Evolutionary conservation across 2,888 invertebrate species (phyloP).

Genomic region (Ochlodes sylvanus): DNA sequence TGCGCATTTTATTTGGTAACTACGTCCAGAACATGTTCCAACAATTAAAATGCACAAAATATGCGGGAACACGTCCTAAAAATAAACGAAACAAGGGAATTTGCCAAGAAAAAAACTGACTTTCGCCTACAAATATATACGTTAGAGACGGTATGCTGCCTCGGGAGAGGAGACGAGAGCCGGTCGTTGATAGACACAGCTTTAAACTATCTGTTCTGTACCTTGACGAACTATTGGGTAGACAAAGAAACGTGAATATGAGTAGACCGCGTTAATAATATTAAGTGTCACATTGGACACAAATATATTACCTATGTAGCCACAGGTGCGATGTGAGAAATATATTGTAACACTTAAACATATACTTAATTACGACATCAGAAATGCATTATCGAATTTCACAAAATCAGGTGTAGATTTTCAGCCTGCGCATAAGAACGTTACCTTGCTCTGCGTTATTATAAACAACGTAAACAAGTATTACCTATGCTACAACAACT

Average conservation of each 20-base stretch:
- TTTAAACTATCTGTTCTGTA: slow-evolving; percentile 20
- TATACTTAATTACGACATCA: neutral
- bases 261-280: slow-evolving; percentile 16
- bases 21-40: slow-evolving; percentile 31
- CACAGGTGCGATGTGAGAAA: neutral
- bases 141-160: slow-evolving; percentile 37
- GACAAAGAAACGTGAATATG: slow-evolving; percentile 14
- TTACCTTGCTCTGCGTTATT: too few species aligned
- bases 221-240: slow-evolving; percentile 19
- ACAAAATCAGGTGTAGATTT: neutral
- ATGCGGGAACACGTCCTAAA: slow-evolving; percentile 46
- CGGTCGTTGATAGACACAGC: slow-evolving; percentile 38
- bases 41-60: slow-evolving; percentile 45
- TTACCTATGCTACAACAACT: too few species aligned
- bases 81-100: slow-evolving; percentile 48
- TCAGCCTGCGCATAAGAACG: neutral
- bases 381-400: neutral
- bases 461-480: too few species aligned
- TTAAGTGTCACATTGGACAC: slow-evolving; percentile 25
- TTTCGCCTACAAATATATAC: slow-evolving; percentile 41
- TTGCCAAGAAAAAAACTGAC: slow-evolving; percentile 51
- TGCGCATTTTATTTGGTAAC: slow-evolving; percentile 7
- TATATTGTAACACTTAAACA: neutral
- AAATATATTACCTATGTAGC: too few species aligned
- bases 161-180: slow-evolving; percentile 39